phyloP scores from a whole-genome alignment of 2,888 invertebrate species.

The Yponomeuta cagnagella region DNA sequence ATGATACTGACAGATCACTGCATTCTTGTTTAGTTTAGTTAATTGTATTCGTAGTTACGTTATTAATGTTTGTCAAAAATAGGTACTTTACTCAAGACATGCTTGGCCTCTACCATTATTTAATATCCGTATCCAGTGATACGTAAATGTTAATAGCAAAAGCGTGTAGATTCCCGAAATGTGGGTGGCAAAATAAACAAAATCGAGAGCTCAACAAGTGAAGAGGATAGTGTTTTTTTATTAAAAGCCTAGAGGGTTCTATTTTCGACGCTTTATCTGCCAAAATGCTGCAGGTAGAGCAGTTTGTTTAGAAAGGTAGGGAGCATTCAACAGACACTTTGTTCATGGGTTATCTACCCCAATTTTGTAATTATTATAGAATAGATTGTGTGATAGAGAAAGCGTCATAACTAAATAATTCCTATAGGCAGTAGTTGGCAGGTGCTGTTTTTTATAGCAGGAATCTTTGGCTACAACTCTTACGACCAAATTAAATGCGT shows the following conservation, averaged over 20 bases:
- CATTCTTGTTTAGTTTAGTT: no score
- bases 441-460: not conserved
- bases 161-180: constrained; percentile 11
- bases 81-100: no score
- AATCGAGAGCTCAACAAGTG: constrained; percentile 27
- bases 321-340: not conserved
- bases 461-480: no score
- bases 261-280: constrained; percentile 6
- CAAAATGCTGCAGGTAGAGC: constrained; percentile 14
- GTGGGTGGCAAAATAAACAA: constrained; percentile 25
- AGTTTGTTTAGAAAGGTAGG: constrained; percentile 1
- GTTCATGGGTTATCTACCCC: constrained; percentile 1
- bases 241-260: constrained; percentile 23
- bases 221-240: constrained; percentile 25
- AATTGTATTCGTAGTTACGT: no score
- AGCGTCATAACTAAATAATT: not conserved
- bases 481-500: no score
- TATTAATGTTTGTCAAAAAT: no score
- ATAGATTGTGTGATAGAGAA: not conserved
- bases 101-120: no score
- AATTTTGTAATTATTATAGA: not conserved
- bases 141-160: no score
- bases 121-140: no score
- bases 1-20: no score
- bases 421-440: not conserved